Base-by-base conservation (phyloP, 30 jellyfish, hydroid and myxozoan genomes). In the Catostylus mosaicus region DNA sequence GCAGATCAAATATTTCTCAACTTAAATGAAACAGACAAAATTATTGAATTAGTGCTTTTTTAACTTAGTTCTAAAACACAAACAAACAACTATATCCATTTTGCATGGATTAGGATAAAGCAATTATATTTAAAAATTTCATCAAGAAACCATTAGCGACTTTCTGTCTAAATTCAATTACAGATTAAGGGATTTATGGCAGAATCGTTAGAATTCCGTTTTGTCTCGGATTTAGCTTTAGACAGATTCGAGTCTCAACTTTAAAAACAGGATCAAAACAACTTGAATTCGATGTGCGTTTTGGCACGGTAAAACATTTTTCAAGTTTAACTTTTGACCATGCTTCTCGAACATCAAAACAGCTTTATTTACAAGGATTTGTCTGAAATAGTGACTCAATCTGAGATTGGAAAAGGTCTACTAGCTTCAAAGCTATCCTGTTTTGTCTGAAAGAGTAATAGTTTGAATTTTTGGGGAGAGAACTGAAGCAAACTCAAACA, bases 81-180 rank as follows among this genome's bases (percentile, higher is more conserved):
- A 50, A 50, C 63, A 50, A 50, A 5, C 20, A 6, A 65, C 57
- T 30, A 24, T 30, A 31, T 65, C 54, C 32, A 65, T 30, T 65
- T 65, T 65, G 45, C 11, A 31, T 3, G 77, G 52, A 65, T 65
- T 30, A 31, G 31, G 77, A 65, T 65, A 65, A 65, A n/a, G 48
- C 24, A 65, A 65, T 30, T 30, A 19, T 26, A 14, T 65, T 40
- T 26, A 26, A 3, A 24, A 65, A 65, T 65, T 26, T 31, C n/a
- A 31, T 65, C 54, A 31, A 30, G 77, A 22, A 31, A 5, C 48
- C 77, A 65, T 65, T 65, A 65, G 19, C 20, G 77, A 11, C 51
- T 65, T 29, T 50, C 20, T 3, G 20, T 50, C 63, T 50, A 9
- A 50, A 50, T 50, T 50, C 20, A 27, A 50, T 50, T 50, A 50